Evolutionary conservation across 1,140 invertebrate species (phyloP).

Genomic region (Paraescarpia echinospica): DNA sequence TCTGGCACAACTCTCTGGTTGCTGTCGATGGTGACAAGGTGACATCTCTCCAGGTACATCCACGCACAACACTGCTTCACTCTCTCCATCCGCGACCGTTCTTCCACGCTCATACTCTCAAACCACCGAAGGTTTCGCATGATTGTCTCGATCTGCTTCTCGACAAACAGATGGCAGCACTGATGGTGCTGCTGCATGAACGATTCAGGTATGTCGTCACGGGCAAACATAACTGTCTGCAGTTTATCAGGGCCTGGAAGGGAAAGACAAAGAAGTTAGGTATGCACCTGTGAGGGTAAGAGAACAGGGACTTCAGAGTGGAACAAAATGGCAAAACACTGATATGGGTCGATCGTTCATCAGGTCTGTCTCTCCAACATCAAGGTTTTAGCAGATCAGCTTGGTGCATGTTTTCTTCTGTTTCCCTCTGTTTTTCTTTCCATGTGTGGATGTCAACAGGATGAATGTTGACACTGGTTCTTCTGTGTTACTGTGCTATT

Average conservation of each 20-base stretch:
- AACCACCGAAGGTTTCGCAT: conserved; percentile 36
- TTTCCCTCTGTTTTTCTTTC: too few relatives aligned
- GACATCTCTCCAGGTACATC: conserved; percentile 10
- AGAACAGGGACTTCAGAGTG: too few relatives aligned
- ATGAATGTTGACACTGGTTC: too few relatives aligned
- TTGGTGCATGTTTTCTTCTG: too few relatives aligned
- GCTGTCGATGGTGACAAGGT: background rate
- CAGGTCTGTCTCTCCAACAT: too few relatives aligned
- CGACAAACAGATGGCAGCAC: conserved; percentile 56
- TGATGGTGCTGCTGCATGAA: conserved; percentile 72
- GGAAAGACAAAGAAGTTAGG: conserved; percentile 17
- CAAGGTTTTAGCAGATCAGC: too few relatives aligned
- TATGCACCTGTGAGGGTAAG: too few relatives aligned
- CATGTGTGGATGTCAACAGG: too few relatives aligned
- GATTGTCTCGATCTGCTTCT: conserved; percentile 43
- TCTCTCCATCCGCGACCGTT: background rate
- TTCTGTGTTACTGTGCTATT: too few relatives aligned
- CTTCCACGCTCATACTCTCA: background rate
- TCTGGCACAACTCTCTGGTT: background rate
- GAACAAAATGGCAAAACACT: too few relatives aligned
- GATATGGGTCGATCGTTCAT: too few relatives aligned
- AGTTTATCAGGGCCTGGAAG: conserved; percentile 23
- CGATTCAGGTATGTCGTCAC: conserved; percentile 65
- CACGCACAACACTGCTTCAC: background rate
- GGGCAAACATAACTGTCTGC: conserved; percentile 64